phyloP scores from a whole-genome alignment of 2,113 vertebrate species.

The Indicator maculatus region DNA sequence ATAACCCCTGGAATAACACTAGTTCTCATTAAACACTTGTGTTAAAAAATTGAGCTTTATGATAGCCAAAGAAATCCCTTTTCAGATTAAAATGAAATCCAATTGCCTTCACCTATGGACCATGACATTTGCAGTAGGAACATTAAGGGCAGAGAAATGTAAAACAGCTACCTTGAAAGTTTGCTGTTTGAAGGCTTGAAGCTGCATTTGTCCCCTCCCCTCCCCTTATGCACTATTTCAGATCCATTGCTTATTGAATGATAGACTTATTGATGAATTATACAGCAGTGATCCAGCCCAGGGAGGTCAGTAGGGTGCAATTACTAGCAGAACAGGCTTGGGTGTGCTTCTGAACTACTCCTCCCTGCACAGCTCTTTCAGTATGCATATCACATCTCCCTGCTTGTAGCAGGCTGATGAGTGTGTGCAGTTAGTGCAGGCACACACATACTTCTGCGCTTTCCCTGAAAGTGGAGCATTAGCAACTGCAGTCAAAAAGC shows the following conservation, averaged over 20 bases:
- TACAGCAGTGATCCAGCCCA: slow-evolving; percentile 30
- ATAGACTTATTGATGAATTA: slow-evolving; percentile 55
- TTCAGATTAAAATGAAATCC: slow-evolving; percentile 31
- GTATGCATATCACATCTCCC: slow-evolving; percentile 75
- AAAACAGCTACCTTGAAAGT: background rate
- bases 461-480: slow-evolving; percentile 68
- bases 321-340: slow-evolving; percentile 48
- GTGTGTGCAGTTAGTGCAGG: slow-evolving; percentile 67
- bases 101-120: background rate
- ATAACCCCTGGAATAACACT: background rate
- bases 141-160: background rate
- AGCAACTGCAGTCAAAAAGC: slow-evolving; percentile 69
- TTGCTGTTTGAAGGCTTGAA: background rate
- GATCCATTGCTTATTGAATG: slow-evolving; percentile 48
- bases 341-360: slow-evolving; percentile 54
- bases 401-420: slow-evolving; percentile 71
- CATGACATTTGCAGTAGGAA: slow-evolving; percentile 17
- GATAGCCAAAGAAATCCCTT: background rate
- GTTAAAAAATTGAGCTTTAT: slow-evolving; percentile 16
- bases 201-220: background rate
- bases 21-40: background rate
- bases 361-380: slow-evolving; percentile 62
- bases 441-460: slow-evolving; percentile 63
- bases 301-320: slow-evolving; percentile 71
- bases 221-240: background rate